A percentile compares a stretch with the other conserved stretches of the same genome.
phyloP scores from a whole-genome alignment of 2,888 invertebrate genomes.

The Thalpophila matura region DNA sequence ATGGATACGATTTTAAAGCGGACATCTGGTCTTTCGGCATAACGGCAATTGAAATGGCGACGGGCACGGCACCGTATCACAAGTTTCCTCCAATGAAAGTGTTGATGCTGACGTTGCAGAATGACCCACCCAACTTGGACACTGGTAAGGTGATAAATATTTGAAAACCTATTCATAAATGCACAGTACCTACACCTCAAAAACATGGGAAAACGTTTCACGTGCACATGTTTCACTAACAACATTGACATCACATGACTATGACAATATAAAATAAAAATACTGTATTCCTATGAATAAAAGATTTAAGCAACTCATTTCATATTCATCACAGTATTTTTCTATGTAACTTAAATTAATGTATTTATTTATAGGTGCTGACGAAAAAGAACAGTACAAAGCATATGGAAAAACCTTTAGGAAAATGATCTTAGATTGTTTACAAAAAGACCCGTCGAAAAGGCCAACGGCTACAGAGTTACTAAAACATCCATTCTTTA shows the following conservation, averaged over 20 bases:
- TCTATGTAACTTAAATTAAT: background rate
- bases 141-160: constrained; percentile 89
- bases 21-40: constrained; percentile 96
- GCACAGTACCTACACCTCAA: too few relatives aligned
- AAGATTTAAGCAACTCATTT: background rate
- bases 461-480: constrained; percentile 98
- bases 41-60: constrained; percentile 99
- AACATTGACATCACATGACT: constrained; percentile 2
- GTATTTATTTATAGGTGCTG: constrained; percentile 91
- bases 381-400: constrained; percentile 99
- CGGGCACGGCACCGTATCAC: constrained; percentile 99
- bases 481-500: constrained; percentile 99
- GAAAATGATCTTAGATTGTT: constrained; percentile 98
- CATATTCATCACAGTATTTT: constrained; percentile 4
- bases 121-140: constrained; percentile 99
- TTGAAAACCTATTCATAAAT: background rate
- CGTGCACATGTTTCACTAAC: too few relatives aligned
- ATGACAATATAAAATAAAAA: background rate
- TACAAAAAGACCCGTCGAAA: constrained; percentile 98
- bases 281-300: background rate
- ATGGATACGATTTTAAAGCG: constrained; percentile 99
- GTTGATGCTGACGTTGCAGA: constrained; percentile 99
- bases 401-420: constrained; percentile 99
- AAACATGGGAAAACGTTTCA: too few relatives aligned
- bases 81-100: constrained; percentile 99